These are phyloP conservation scores for Sardina pilchardus DNA, from an alignment of 2,113 vertebrate species.

Conservation along the genomic window DNA sequence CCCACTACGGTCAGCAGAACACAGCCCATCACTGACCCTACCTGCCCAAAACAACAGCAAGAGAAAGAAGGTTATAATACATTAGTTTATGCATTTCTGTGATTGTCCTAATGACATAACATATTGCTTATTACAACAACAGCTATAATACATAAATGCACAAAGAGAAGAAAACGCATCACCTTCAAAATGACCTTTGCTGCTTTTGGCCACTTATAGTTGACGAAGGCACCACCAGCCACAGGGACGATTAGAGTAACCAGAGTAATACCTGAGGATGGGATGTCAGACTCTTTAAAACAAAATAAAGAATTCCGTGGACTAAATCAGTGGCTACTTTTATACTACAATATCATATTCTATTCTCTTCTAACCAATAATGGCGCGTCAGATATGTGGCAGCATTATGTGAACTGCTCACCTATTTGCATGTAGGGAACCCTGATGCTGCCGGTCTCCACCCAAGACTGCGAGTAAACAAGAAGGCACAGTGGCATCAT, in stretches of 20 bases:
- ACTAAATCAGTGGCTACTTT: background rate
- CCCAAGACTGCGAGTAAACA: constrained; percentile 56
- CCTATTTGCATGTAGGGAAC: constrained; percentile 63
- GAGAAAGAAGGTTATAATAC: background rate
- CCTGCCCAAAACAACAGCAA: constrained; percentile 43
- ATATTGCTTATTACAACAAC: background rate
- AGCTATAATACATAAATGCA: background rate
- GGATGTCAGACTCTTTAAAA: background rate
- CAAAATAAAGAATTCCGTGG: background rate
- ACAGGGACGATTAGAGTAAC: constrained; percentile 61
- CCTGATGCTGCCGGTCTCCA: constrained; percentile 44
- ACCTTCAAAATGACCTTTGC: constrained; percentile 68
- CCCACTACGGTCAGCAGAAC: constrained; percentile 56
- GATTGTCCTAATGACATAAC: background rate
- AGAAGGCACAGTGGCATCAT: constrained; percentile 63
- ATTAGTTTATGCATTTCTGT: background rate
- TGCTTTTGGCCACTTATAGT: constrained; percentile 65
- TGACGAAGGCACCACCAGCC: constrained; percentile 58
- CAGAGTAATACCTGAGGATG: constrained; percentile 60
- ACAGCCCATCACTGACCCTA: constrained; percentile 55
- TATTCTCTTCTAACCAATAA: background rate
- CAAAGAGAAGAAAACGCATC: background rate
- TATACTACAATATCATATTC: background rate
- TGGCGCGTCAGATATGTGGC: too few species aligned
- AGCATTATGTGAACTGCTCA: constrained; percentile 18